A percentile compares a stretch with the other conserved stretches of the same genome.
phyloP scores from a whole-genome alignment of 2,113 vertebrate genomes.

The Regulus satrapa region DNA sequence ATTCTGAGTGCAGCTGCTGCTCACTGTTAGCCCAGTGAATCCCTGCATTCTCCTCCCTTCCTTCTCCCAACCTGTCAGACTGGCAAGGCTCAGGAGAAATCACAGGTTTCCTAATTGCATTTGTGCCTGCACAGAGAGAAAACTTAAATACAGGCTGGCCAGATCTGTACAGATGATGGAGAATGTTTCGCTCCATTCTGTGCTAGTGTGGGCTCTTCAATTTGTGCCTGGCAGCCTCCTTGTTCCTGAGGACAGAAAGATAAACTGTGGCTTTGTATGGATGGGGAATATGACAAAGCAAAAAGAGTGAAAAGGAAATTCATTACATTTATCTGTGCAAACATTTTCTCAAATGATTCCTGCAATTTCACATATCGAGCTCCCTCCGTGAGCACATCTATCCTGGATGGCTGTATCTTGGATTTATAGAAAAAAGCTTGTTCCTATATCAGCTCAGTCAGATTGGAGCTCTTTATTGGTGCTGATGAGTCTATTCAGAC shows the following conservation, averaged over 20 bases:
- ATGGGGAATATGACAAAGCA: not conserved
- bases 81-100: conserved; percentile 56
- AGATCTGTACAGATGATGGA: not conserved
- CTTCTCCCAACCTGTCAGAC: conserved; percentile 53
- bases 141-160: conserved; percentile 13
- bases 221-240: conserved; percentile 19
- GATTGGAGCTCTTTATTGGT: not conserved
- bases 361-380: not conserved
- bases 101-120: conserved; percentile 62
- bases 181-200: not conserved
- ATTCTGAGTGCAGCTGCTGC: not conserved
- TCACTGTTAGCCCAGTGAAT: conserved; percentile 20
- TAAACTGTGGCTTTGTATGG: not conserved
- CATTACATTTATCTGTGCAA: not conserved
- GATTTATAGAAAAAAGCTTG: not conserved
- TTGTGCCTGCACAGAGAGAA: conserved; percentile 30
- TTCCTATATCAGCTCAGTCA: not conserved
- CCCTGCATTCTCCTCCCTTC: conserved; percentile 29
- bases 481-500: not conserved
- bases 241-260: conserved; percentile 1
- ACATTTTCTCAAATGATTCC: not conserved
- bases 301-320: not conserved
- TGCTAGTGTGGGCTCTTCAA: not conserved
- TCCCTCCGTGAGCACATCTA: not conserved
- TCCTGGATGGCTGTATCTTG: not conserved